Conservation (phyloP, 2,113 vertebrate genomes). For the Bagarius yarrelli region DNA sequence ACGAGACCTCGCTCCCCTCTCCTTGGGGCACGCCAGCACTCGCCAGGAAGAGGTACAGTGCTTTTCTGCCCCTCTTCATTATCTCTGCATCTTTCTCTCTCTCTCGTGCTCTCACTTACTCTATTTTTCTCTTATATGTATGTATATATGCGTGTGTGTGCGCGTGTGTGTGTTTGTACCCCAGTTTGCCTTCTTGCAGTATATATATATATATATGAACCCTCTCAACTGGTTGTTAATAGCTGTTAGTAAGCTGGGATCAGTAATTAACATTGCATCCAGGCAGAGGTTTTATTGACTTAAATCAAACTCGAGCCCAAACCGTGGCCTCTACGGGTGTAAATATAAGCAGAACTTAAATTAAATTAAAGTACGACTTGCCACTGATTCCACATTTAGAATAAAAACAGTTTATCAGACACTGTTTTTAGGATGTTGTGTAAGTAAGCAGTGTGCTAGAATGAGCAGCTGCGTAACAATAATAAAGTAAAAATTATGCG, state of each 20-base stretch:
- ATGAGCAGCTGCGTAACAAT: neutral
- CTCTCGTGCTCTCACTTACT: neutral
- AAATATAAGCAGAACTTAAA: neutral
- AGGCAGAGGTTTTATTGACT: neutral
- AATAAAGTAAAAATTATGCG: too few species aligned
- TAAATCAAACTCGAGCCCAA: neutral
- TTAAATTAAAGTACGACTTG: neutral
- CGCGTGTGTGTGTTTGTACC: neutral
- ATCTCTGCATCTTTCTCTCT: neutral
- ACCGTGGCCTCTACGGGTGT: constrained; percentile 1
- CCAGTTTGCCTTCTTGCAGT: constrained; percentile 27
- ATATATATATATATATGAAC: neutral
- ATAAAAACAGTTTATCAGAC: neutral
- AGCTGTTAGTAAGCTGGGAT: constrained; percentile 4
- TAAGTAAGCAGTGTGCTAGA: neutral
- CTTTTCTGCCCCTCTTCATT: constrained; percentile 29
- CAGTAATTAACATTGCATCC: constrained; percentile 34
- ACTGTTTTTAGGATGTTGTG: neutral
- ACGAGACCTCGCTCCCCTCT: constrained; percentile 97
- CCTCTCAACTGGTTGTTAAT: constrained; percentile 2
- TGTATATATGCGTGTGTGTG: neutral
- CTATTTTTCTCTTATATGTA: neutral
- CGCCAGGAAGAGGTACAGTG: constrained; percentile 96
- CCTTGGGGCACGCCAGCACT: constrained; percentile 99
- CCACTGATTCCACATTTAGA: neutral